These are phyloP conservation scores for Criorhina ranunculi DNA, from an alignment of 2,888 invertebrate species.

Conservation along the genomic window DNA sequence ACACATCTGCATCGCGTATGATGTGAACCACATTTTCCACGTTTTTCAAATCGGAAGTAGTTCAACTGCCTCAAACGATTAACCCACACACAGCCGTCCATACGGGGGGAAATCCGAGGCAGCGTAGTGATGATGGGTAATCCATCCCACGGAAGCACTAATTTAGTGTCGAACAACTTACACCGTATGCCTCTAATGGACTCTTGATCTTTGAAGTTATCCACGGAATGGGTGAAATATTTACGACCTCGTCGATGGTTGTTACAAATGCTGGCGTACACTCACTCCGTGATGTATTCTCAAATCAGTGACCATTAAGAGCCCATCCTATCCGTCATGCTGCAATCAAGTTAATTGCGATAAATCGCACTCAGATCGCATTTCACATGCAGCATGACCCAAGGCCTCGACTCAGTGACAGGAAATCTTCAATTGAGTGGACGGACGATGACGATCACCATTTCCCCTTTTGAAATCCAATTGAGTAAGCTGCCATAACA, in stretches of 20 bases:
- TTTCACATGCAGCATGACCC: constrained; percentile 56
- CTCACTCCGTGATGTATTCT: background rate
- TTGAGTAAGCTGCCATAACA: constrained; percentile 72
- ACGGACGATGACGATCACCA: constrained; percentile 39
- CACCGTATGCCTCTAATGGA: constrained; percentile 63
- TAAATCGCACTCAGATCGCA: constrained; percentile 60
- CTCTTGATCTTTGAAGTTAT: constrained; percentile 54
- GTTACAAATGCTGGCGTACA: constrained; percentile 43
- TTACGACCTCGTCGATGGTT: constrained; percentile 48
- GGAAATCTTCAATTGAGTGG: constrained; percentile 74
- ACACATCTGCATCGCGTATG: constrained; percentile 55
- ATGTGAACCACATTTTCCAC: constrained; percentile 57
- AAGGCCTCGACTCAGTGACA: constrained; percentile 61
- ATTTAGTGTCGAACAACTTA: constrained; percentile 65
- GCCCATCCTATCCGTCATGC: constrained; percentile 23
- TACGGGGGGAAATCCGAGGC: constrained; percentile 5
- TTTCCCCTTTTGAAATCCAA: constrained; percentile 60
- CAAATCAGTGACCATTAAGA: constrained; percentile 52
- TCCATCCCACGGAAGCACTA: constrained; percentile 65
- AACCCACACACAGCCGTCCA: constrained; percentile 42
- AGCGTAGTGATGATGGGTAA: constrained; percentile 34
- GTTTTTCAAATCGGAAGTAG: constrained; percentile 56
- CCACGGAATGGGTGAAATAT: constrained; percentile 48
- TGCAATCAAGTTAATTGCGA: constrained; percentile 68
- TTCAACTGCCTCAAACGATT: constrained; percentile 58